Evolutionary conservation across 2,797 vertebrate species (phyloP).

Genomic region (Pipistrellus kuhlii): DNA sequence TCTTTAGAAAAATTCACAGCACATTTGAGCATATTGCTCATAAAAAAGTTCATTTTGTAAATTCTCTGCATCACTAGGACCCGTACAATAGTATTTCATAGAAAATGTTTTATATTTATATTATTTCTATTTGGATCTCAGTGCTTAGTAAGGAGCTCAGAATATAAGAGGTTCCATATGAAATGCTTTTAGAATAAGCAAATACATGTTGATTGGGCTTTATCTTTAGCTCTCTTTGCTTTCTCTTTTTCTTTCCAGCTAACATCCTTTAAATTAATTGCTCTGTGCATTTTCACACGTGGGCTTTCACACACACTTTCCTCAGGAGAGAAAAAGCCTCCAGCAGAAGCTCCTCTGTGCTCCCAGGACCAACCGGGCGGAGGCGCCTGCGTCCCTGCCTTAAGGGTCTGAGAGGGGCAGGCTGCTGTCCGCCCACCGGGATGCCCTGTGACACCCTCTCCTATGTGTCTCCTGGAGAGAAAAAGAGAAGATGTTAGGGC

Average conservation of each 20-base stretch:
- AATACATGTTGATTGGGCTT: not conserved
- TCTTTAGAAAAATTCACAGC: not conserved
- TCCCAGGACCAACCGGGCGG: not conserved
- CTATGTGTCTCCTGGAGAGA: not conserved
- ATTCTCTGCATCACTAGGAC: not conserved
- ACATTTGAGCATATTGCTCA: not conserved
- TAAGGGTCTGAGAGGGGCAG: not conserved
- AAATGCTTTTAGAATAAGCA: slow-evolving; percentile 23
- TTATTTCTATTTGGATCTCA: not conserved
- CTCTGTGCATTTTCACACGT: not conserved
- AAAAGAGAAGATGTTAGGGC: not conserved
- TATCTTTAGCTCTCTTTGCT: not conserved
- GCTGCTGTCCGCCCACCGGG: not conserved
- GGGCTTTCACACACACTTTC: not conserved
- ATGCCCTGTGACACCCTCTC: not conserved
- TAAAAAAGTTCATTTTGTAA: not conserved
- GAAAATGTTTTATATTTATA: slow-evolving; percentile 8
- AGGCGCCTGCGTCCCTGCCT: not conserved
- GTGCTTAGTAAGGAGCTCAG: not conserved
- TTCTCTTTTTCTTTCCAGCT: not conserved
- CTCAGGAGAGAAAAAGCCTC: slow-evolving; percentile 5
- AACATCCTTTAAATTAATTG: slow-evolving; percentile 19
- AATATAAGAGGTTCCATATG: not conserved
- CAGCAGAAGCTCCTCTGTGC: not conserved
- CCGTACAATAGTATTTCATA: not conserved